Evolutionary conservation across 2,888 invertebrate genomes (phyloP), one percentile per base, ranked within the genome.

Genomic region (Nomada fabriciana): DNA sequence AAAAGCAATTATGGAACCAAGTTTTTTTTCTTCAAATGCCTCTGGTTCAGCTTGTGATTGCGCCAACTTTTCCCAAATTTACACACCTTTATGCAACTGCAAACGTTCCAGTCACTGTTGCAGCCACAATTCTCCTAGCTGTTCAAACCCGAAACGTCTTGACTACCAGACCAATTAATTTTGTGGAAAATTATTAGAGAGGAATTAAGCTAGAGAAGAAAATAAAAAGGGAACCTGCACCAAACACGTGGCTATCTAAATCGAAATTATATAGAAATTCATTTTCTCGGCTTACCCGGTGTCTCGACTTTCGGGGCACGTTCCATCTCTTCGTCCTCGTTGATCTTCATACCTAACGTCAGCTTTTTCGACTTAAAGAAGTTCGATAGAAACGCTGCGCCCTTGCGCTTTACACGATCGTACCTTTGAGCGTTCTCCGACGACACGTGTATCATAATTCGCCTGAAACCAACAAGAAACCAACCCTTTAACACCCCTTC

Each of bases 371-470:
- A 89, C 76, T 90, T 91, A 85, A 93, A 93, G 29, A 94, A 84
- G 79, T 88, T 91, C 67, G 92, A 89, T 63, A 93, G 86, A 87
- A 93, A 93, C 60, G 91, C 91, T 69, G 92, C 89, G 65, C 93
- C 91, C 86, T 94, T 94, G 55, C 93, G 93, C 81, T 93, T 92
- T 82, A 94, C 85, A 83, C 92, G 91, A 74, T 92, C 90, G 90
- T 92, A 93, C 85, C 91, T 92, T 76, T 91, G 91, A 84, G 89
- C 89, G 88, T 88, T 91, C 75, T 91, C 92, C 72, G 90, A 90
- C 80, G 91, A 91, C 87, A 93, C 91, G 91, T 93, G 92, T 91
- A 92, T 91, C 93, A 91, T 91, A 92, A 91, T 91, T 88, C 86
- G 86, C 75, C 88, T 87, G 78, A 50, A 88, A 89, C 20, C 61